Percentiles rank a stretch among this genome's conserved stretches.
phyloP scores from a whole-genome alignment of 2,888 invertebrate species.

The Amphiduros pacificus region DNA sequence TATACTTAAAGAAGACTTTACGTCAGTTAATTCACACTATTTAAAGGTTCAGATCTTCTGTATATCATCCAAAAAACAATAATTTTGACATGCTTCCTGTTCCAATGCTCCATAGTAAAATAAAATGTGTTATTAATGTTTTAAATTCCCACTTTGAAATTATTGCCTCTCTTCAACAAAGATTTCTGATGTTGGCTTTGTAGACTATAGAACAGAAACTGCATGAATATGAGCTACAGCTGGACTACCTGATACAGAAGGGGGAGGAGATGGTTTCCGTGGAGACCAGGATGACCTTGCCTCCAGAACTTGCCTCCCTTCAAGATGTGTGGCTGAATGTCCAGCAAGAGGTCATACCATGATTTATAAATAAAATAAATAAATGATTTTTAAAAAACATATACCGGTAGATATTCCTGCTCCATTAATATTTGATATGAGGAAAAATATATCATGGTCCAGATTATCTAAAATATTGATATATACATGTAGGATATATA shows the following conservation, averaged over 20 bases:
- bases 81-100: not conserved
- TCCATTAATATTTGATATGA: too few species aligned
- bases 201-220: conserved; percentile 46
- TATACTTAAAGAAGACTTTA: too few species aligned
- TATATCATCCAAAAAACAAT: not conserved
- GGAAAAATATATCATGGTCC: too few species aligned
- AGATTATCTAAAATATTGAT: too few species aligned
- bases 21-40: too few species aligned
- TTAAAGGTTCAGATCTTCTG: too few species aligned
- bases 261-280: conserved; percentile 37
- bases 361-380: too few species aligned
- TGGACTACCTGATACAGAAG: conserved; percentile 37
- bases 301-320: conserved; percentile 41
- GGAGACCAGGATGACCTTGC: conserved; percentile 39
- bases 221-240: conserved; percentile 41
- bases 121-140: not conserved
- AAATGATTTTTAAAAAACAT: too few species aligned
- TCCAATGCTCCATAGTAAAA: not conserved
- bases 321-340: conserved; percentile 45
- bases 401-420: too few species aligned
- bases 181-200: not conserved
- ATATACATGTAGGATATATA: too few species aligned
- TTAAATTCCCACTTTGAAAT: too few species aligned
- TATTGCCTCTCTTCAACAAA: too few species aligned
- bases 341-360: conserved; percentile 49